Base-by-base conservation (phyloP, 2,113 vertebrate species). In the Lepidothrix coronata region DNA sequence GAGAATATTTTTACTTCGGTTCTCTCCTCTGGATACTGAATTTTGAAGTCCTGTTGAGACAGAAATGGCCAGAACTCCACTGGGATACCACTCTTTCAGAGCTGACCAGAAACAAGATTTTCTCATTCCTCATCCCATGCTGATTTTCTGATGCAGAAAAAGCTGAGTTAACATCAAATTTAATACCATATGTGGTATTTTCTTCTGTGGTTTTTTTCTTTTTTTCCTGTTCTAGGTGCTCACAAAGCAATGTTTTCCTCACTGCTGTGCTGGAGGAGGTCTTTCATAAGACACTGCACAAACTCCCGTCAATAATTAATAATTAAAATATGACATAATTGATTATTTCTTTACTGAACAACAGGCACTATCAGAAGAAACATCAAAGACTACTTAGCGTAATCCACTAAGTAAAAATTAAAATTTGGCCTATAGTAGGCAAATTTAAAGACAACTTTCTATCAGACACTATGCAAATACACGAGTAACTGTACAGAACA, bases 181-280 rank as follows among this genome's bases (percentile, higher is more conserved):
- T 43, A 16, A 1, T 74, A 27, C 22, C 33, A 25, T 22, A 54
- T 7, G 7, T 46, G 8, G 25, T 82, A 98, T 98, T 98, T 97
- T 88, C 87, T 83, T 33, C 94, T 97, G 59, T 78, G 93, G 17
- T 4, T 52, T 21, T 27, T 68, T 11, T 13, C 10, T 5, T 93
- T 96, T 93, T 94, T 91, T 76, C 75, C 96, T 49, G 70, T 85
- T 77, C 91, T 93, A 13, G 95, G 97, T 67, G 98, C 98, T 44
- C 95, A 98, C 3, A 98, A 96, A 85, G 98, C 94, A 65, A 24
- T n/a, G 23, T 97, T 96, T 85, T 98, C 97, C 37, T 98, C 80
- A 16, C 98, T 98, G 98, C 97, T 68, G 98, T 11, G 75, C 97
- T 55, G 98, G 96, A 96, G 98, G 94, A 27, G 96, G 88, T 6